Evolutionary conservation across 2,113 vertebrate genomes (phyloP).

Genomic region (Clarias magur): DNA sequence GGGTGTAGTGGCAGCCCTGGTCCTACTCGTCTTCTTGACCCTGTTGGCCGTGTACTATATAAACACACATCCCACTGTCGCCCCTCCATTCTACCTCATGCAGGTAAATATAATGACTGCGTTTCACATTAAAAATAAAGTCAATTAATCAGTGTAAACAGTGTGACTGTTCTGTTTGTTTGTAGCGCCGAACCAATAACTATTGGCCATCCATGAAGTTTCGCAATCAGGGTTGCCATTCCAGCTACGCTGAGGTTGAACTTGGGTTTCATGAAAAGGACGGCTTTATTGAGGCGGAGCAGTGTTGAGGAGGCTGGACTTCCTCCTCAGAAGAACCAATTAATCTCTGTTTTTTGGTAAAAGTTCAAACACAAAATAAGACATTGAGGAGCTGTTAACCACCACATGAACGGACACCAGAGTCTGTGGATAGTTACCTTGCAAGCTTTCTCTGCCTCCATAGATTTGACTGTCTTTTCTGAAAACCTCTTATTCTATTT

Average conservation of each 20-base stretch:
- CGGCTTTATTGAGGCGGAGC: constrained; percentile 89
- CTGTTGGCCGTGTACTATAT: constrained; percentile 87
- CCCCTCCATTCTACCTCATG: constrained; percentile 87
- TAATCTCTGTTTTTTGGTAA: constrained; percentile 11
- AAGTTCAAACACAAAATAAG: constrained; percentile 11
- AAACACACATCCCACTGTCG: constrained; percentile 82
- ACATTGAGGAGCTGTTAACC: constrained; percentile 9
- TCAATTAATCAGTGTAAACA: neutral
- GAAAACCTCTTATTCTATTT: constrained; percentile 33
- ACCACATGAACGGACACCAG: constrained; percentile 9
- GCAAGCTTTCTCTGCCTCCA: constrained; percentile 35
- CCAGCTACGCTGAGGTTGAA: constrained; percentile 87
- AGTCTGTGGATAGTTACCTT: constrained; percentile 41
- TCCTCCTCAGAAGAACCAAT: constrained; percentile 23
- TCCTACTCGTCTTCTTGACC: constrained; percentile 80
- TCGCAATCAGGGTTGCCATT: constrained; percentile 77
- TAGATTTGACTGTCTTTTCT: constrained; percentile 48
- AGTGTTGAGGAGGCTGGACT: constrained; percentile 77
- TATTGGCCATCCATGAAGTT: constrained; percentile 95
- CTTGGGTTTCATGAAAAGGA: constrained; percentile 87
- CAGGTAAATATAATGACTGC: constrained; percentile 72
- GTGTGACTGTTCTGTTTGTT: constrained; percentile 30
- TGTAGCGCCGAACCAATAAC: constrained; percentile 81
- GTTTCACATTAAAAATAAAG: neutral
- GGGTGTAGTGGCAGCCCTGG: constrained; percentile 80